Evolutionary conservation across 2,888 invertebrate species (phyloP), one percentile per base, ranked within the genome.

Genomic region (Branchipolynoe longqiensis): DNA sequence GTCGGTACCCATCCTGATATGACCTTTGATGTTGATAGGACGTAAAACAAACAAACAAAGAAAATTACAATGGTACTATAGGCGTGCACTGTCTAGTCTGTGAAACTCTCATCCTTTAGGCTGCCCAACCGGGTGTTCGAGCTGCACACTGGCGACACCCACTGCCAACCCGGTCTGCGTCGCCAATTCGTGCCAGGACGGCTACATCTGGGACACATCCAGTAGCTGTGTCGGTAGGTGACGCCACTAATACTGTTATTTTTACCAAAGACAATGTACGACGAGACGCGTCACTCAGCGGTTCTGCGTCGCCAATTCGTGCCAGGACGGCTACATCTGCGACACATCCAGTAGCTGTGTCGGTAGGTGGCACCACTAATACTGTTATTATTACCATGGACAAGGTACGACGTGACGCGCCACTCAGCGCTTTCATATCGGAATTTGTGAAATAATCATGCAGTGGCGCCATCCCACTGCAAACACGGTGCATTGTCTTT

Each of bases 151-250:
- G 36, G 38, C 12, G 8, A 0, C 69, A 12, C 14, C 22, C 31
- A 14, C 31, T 31, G 3, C 25, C 31, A 62, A n/a, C n/a, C 18
- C 18, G 48, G 48, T 38, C 18, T 69, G 69, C 22, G 33, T 33
- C 14, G 33, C 36, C 33, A 38, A n/a, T 25, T 58, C 69, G 2
- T 69, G 69, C 38, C 14, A 12, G 4, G 69, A 1, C 38, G 38
- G 38, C 33, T 69, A 69, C n/a, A 38, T 69, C 69, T 69, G 69
- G 69, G 25, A 36, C n/a, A 8, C 36, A 33, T 0, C 69, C n/a
- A n/a, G n/a, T 36, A 0, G 14, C 1, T 69, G 69, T 38, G 69
- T 69, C 14, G 12, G 69, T 69, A 38, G 38, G 69, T 69, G 18
- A n/a, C n/a, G n/a, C n/a, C n/a, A n/a, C n/a, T n/a, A n/a, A n/a